Conservation (phyloP, 2,113 vertebrate genomes). For the Poeciliopsis retropinna region DNA sequence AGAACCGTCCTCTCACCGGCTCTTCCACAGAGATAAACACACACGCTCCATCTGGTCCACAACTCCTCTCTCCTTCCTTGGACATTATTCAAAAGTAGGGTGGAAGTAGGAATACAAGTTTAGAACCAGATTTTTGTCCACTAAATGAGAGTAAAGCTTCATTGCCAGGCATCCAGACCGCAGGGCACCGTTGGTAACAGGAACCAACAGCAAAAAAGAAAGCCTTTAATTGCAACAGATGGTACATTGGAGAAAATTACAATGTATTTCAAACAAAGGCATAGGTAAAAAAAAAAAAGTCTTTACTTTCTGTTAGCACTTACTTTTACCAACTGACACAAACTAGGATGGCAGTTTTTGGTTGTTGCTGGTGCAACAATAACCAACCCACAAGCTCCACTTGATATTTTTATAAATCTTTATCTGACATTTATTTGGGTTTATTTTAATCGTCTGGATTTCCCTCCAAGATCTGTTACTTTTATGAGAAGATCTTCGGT, state of each 20-base stretch:
- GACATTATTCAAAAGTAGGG: neutral
- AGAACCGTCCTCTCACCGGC: slow-evolving; percentile 28
- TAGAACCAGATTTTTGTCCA: neutral
- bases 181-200: slow-evolving; percentile 27
- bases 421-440: too few species aligned
- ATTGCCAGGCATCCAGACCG: slow-evolving; percentile 24
- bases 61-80: neutral
- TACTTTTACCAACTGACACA: neutral
- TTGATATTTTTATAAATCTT: too few species aligned
- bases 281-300: neutral
- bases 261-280: slow-evolving; percentile 5
- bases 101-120: neutral
- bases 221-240: slow-evolving; percentile 9
- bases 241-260: slow-evolving; percentile 20
- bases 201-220: neutral
- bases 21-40: neutral
- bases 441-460: neutral
- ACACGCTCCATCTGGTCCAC: neutral
- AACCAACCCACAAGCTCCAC: too few species aligned
- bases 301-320: neutral
- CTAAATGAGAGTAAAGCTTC: neutral
- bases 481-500: neutral
- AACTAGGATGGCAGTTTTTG: neutral
- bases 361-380: neutral
- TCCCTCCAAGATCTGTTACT: neutral